These are phyloP conservation scores for Cepphus grylle DNA, from an alignment of 2,113 vertebrate species.

Conservation along the genomic window DNA sequence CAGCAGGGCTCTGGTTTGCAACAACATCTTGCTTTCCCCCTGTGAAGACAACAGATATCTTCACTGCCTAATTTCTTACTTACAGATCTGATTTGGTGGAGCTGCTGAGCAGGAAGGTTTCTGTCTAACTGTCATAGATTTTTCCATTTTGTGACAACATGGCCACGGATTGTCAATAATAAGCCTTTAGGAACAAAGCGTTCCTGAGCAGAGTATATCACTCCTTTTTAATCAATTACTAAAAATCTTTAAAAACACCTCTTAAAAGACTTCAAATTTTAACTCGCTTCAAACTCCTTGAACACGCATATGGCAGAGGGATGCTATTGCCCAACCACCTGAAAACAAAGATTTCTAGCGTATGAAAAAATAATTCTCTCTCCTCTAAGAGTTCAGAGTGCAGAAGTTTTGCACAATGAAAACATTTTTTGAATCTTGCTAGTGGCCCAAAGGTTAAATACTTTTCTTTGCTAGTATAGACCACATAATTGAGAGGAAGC, in stretches of 20 bases:
- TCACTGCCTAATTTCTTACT: background rate
- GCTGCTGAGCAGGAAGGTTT: background rate
- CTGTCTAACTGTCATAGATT: background rate
- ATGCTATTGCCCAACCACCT: constrained; percentile 52
- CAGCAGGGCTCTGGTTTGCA: background rate
- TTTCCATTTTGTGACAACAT: background rate
- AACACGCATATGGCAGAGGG: background rate
- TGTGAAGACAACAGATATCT: background rate
- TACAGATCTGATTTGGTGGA: background rate
- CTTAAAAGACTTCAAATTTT: background rate
- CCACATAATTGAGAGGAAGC: constrained; percentile 62
- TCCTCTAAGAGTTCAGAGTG: constrained; percentile 60
- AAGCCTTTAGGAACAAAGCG: background rate
- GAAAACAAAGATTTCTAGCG: constrained; percentile 54
- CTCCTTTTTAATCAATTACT: constrained; percentile 43
- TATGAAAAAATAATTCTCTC: constrained; percentile 42
- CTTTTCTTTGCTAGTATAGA: constrained; percentile 35
- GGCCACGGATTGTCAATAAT: background rate
- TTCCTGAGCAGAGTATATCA: background rate
- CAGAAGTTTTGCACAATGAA: constrained; percentile 68
- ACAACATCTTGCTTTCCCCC: background rate
- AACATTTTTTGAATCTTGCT: constrained; percentile 64
- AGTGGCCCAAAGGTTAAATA: constrained; percentile 69
- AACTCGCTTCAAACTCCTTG: constrained; percentile 12
- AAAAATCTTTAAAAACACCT: constrained; percentile 9